Percentiles rank a stretch among this genome's conserved stretches.
These are phyloP conservation scores for Ammodytes marinus DNA, from an alignment of 2,113 vertebrate genomes.

Conservation along the genomic window DNA sequence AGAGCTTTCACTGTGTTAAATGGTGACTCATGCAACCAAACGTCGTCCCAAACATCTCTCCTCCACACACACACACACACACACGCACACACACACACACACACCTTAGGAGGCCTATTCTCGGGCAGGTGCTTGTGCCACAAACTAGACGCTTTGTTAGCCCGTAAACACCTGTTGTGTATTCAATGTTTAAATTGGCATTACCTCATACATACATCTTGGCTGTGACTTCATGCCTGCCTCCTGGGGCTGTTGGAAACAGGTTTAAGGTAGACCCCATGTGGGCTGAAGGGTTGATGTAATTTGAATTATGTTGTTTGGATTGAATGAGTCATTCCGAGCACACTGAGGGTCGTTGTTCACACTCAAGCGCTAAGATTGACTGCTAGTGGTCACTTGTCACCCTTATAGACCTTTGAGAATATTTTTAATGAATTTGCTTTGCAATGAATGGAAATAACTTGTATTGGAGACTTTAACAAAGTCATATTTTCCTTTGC, in stretches of 20 bases:
- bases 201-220: conserved; percentile 19
- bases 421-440: conserved; percentile 1
- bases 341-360: conserved; percentile 38
- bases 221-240: not conserved
- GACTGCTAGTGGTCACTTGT: not conserved
- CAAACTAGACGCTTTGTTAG: not conserved
- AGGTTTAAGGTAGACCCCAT: conserved; percentile 16
- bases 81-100: conserved; percentile 32
- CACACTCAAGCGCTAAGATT: conserved; percentile 6
- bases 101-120: too few relatives aligned
- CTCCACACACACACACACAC: not conserved
- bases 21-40: conserved; percentile 52
- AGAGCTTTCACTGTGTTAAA: conserved; percentile 54
- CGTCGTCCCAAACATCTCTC: not conserved
- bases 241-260: not conserved
- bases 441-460: conserved; percentile 9
- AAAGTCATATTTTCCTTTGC: not conserved
- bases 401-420: not conserved
- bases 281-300: conserved; percentile 21
- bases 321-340: conserved; percentile 48
- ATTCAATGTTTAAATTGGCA: conserved; percentile 33
- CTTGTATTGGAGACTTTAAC: not conserved
- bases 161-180: conserved; percentile 55
- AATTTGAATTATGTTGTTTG: conserved; percentile 23
- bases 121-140: conserved; percentile 55